phyloP scores from a whole-genome alignment of 2,113 vertebrate species.

The Ibidorhyncha struthersii region DNA sequence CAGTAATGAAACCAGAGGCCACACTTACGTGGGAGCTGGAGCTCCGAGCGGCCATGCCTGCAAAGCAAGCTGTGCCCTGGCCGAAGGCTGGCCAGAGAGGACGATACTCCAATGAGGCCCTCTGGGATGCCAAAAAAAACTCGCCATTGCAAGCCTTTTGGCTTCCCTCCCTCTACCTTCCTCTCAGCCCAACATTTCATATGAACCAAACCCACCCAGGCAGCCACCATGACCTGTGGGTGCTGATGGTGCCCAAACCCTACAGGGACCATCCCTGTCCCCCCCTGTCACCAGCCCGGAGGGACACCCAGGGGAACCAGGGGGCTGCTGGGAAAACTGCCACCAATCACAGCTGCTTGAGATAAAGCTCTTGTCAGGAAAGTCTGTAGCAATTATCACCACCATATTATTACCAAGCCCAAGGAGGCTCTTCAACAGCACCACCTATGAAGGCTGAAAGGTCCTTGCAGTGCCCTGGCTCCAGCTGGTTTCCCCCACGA shows the following conservation, averaged over 20 bases:
- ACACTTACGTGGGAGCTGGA: neutral
- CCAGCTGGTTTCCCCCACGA: accelerated
- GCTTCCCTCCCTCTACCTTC: neutral
- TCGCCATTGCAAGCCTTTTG: accelerated
- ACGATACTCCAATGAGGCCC: accelerated
- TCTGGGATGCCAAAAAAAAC: neutral
- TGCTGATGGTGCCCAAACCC: neutral
- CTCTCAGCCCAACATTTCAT: accelerated
- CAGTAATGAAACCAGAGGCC: neutral
- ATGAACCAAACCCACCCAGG: neutral
- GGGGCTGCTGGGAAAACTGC: neutral
- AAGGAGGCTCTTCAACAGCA: neutral
- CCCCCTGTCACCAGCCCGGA: too few species aligned
- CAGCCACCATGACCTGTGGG: accelerated
- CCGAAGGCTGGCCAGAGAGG: accelerated
- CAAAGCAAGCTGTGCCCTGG: neutral
- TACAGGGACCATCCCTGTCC: neutral
- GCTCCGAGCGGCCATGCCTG: neutral
- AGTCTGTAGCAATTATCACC: neutral
- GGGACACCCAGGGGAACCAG: accelerated
- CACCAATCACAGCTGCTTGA: neutral
- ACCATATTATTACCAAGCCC: neutral
- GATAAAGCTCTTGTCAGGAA: neutral
- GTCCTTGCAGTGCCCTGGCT: accelerated
- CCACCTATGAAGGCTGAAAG: neutral